Base-by-base conservation (phyloP, 2,797 vertebrate species). In the Echeneis naucrates region DNA sequence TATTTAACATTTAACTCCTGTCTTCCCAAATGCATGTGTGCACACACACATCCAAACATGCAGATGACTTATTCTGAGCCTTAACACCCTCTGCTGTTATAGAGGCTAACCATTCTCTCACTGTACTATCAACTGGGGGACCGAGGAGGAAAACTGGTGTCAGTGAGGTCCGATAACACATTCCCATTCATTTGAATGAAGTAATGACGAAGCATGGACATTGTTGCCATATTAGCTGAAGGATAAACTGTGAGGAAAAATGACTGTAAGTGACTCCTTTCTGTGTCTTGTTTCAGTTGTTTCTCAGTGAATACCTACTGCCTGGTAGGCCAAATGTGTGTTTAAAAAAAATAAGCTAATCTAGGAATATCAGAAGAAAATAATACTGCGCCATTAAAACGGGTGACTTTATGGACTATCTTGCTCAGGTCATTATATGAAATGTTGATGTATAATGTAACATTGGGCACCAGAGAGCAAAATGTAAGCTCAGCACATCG, bases 1-100 rank as follows among this genome's bases (percentile, higher is more conserved):
- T 32, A 38, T 68, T 51, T 70, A 54, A 21, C 47, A n/a, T 38
- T 45, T 32, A 51, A 64, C 26, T 58, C 30, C 10, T 40, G 45
- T 30, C 23, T 23, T 35, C 5, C 5, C 13, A 16, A 27, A 40
- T 27, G 2, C 23, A 60, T 27, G 48, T 1, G 0, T 19, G n/a
- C n/a, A 16, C 5, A 32, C 16, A 21, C 32, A 48, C 24, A 58
- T 19, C 0, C 38, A 42, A 11, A 57, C 38, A n/a, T 6, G 16
- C 6, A 17, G 17, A 16, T 35, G 12, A 13, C 7, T 14, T 35
- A 10, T 68, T 62, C 32, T 23, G 17, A 26, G n/a, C 12, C 57
- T 14, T 12, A 8, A 16, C 24, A 45, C 17, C 26, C 8, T n/a
- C n/a, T n/a, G n/a, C n/a, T n/a, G n/a, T n/a, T n/a, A n/a, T n/a